Conservation (phyloP, 2,113 vertebrate species). For the Garra rufa region DNA sequence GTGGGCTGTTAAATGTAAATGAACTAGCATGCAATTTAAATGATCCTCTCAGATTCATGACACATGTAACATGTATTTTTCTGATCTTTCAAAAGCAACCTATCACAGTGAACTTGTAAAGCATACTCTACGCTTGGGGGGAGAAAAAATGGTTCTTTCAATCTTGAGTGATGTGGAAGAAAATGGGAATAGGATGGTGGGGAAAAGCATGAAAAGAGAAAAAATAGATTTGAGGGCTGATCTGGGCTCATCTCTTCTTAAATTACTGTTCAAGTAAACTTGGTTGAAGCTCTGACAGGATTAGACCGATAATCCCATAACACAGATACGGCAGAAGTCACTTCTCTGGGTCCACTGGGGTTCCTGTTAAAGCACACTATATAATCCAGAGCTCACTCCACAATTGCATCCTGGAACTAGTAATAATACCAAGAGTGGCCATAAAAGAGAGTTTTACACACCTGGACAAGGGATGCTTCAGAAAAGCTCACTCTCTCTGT, state of each 20-base stretch:
- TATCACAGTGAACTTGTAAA: slow-evolving; percentile 19
- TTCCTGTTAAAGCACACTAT: slow-evolving; percentile 25
- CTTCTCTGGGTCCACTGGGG: neutral
- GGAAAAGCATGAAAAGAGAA: slow-evolving; percentile 2
- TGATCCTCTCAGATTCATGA: neutral
- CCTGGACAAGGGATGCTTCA: slow-evolving; percentile 1
- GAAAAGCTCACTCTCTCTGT: neutral
- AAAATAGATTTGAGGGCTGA: slow-evolving; percentile 44
- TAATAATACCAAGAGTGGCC: neutral
- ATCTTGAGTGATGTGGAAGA: slow-evolving; percentile 10
- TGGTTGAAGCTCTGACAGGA: slow-evolving; percentile 52
- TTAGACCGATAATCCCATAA: slow-evolving; percentile 63
- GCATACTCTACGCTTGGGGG: neutral
- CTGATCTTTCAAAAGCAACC: slow-evolving; percentile 16
- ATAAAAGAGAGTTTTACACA: slow-evolving; percentile 2
- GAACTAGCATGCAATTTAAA: slow-evolving; percentile 15
- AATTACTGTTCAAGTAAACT: slow-evolving; percentile 39
- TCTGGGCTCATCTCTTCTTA: slow-evolving; percentile 56
- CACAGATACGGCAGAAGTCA: slow-evolving; percentile 48
- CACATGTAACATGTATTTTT: slow-evolving; percentile 28
- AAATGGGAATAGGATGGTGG: slow-evolving; percentile 19
- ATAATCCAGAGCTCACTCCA: slow-evolving; percentile 12
- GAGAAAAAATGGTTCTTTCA: neutral
- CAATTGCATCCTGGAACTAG: neutral
- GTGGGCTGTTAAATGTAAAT: slow-evolving; percentile 26